A percentile compares a stretch with the other conserved stretches of the same genome.
Evolutionary conservation across 2,797 vertebrate species (phyloP).

Genomic region (Onychomys torridus): DNA sequence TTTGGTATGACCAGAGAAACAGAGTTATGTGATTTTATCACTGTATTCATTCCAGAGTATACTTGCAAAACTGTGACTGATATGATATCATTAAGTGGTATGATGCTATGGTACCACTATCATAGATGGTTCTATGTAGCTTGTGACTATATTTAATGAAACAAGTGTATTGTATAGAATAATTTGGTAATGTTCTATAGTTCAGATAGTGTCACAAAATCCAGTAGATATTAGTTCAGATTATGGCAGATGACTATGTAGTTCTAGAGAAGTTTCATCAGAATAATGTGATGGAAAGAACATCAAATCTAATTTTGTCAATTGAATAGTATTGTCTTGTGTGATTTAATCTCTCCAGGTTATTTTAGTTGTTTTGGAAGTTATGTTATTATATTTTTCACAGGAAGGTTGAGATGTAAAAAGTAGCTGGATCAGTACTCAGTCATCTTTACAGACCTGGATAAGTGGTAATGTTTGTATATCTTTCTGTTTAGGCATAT

Average conservation of each 20-base stretch:
- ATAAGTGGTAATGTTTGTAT: neutral
- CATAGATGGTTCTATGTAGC: no score
- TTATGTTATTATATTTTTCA: neutral
- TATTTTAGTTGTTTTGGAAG: conserved; percentile 35
- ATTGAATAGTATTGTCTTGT: neutral
- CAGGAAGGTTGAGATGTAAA: neutral
- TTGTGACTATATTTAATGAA: neutral
- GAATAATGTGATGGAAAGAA: neutral
- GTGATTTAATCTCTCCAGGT: neutral
- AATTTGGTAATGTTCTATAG: neutral
- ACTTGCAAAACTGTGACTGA: neutral
- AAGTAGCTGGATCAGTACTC: neutral
- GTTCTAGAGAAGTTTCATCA: neutral
- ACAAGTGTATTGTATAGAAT: neutral
- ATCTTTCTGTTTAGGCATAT: neutral
- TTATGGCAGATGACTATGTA: neutral
- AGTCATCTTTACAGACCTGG: neutral
- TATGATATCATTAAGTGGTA: neutral
- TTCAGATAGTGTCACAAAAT: neutral
- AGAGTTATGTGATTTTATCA: neutral
- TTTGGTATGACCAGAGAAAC: neutral
- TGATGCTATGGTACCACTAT: neutral
- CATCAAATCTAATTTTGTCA: neutral
- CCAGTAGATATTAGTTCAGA: neutral
- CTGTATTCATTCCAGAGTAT: neutral